Percentiles rank a stretch among this genome's conserved stretches.
Conservation (phyloP, 2,888 invertebrate species). For the Drosophila hamatofila region DNA sequence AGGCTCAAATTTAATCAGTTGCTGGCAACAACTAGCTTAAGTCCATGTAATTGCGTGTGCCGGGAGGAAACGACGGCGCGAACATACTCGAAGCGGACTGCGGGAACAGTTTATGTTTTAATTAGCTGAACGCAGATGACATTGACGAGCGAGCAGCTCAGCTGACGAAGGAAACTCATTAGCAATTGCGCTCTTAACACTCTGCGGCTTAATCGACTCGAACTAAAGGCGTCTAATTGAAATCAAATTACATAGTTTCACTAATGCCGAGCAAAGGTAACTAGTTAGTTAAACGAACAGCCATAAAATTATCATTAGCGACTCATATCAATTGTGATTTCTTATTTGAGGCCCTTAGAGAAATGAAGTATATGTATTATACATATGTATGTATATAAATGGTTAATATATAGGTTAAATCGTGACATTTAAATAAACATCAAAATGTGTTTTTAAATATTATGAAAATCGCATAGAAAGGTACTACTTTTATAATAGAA, state of each 20-base stretch:
- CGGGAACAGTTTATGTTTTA: slow-evolving; percentile 61
- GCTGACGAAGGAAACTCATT: slow-evolving; percentile 21
- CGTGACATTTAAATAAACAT: not conserved
- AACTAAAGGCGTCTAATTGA: slow-evolving; percentile 55
- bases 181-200: slow-evolving; percentile 20
- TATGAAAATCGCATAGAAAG: slow-evolving; percentile 1
- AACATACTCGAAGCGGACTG: slow-evolving; percentile 18
- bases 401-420: not conserved
- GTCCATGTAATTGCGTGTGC: slow-evolving; percentile 40
- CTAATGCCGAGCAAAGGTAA: not conserved
- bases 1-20: slow-evolving; percentile 52
- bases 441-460: not conserved
- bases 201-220: slow-evolving; percentile 35
- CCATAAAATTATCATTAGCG: not conserved
- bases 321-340: not conserved
- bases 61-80: slow-evolving; percentile 16
- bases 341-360: not conserved
- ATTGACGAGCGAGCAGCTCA: slow-evolving; percentile 29
- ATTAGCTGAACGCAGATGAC: slow-evolving; percentile 53
- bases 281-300: not conserved
- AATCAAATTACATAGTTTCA: slow-evolving; percentile 37
- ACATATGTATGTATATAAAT: not conserved
- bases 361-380: not conserved
- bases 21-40: slow-evolving; percentile 38
- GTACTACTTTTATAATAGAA: too few species aligned